Percentiles rank a stretch among this genome's conserved stretches.
phyloP scores from a whole-genome alignment of 2,113 vertebrate species.

The Pheucticus melanocephalus region DNA sequence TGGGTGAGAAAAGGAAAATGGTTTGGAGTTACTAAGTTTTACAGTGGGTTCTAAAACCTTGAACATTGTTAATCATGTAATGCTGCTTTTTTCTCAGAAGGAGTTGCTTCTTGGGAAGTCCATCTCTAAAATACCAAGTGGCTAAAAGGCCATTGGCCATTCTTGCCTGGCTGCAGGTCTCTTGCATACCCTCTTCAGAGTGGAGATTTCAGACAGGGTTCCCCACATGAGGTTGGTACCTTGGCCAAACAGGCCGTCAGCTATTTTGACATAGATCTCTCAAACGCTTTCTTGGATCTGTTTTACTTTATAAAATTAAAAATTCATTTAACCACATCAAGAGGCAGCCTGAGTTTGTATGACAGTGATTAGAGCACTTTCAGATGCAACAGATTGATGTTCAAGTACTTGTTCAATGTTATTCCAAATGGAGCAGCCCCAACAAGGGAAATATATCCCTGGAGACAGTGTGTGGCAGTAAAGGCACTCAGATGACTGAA shows the following conservation, averaged over 20 bases:
- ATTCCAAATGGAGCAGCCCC: constrained; percentile 34
- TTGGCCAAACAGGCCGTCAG: neutral
- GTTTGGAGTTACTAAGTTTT: neutral
- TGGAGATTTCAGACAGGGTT: neutral
- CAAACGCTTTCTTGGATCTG: neutral
- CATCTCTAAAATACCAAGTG: neutral
- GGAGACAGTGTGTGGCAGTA: neutral
- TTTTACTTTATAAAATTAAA: neutral
- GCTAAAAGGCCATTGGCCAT: neutral
- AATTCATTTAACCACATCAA: neutral
- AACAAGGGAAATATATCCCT: neutral
- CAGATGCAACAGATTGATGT: neutral
- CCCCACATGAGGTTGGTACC: neutral
- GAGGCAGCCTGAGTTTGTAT: neutral
- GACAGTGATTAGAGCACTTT: constrained; percentile 17
- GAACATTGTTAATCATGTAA: neutral
- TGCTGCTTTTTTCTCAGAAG: neutral
- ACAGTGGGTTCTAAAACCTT: neutral
- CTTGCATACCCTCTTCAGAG: neutral
- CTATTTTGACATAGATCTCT: neutral
- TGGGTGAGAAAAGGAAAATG: neutral
- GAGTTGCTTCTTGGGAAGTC: neutral
- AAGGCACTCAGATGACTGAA: neutral
- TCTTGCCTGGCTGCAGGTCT: neutral
- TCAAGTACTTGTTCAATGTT: neutral